Percentiles rank a stretch among this genome's conserved stretches.
phyloP scores from a whole-genome alignment of 1,140 invertebrate species.

The Hylaeus anthracinus region DNA sequence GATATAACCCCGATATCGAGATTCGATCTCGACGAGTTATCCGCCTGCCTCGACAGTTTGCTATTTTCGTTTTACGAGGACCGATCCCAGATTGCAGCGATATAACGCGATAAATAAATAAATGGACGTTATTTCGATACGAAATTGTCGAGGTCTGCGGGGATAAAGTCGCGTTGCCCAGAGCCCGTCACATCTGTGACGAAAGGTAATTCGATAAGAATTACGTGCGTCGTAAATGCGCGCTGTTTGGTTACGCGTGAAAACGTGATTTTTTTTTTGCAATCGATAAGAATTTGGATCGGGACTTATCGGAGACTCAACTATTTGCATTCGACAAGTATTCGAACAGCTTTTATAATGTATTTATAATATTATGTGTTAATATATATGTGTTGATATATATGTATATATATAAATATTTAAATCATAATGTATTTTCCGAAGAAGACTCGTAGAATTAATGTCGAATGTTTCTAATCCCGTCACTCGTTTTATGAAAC shows the following conservation, averaged over 20 bases:
- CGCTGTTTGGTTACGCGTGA: background rate
- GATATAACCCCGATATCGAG: background rate
- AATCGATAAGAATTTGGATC: no score
- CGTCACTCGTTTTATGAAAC: no score
- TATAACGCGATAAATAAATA: background rate
- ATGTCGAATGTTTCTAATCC: no score
- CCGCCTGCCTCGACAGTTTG: background rate
- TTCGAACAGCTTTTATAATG: no score
- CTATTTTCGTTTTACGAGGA: slow-evolving; percentile 18
- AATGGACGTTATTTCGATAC: background rate
- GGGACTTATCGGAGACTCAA: no score
- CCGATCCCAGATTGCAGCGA: background rate
- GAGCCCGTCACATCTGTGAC: background rate
- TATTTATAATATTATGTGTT: no score
- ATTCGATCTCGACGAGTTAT: background rate
- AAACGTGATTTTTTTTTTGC: background rate
- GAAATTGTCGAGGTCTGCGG: background rate
- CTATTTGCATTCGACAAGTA: no score
- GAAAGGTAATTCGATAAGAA: slow-evolving; percentile 14
- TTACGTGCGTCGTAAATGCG: slow-evolving; percentile 4
- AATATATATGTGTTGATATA: no score
- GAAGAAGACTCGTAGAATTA: no score
- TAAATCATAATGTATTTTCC: no score
- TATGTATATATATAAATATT: no score
- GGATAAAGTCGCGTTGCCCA: background rate